Percentiles rank a stretch among this genome's conserved stretches.
Conservation (phyloP, 2,113 vertebrate species). For the Corythaeola cristata region DNA sequence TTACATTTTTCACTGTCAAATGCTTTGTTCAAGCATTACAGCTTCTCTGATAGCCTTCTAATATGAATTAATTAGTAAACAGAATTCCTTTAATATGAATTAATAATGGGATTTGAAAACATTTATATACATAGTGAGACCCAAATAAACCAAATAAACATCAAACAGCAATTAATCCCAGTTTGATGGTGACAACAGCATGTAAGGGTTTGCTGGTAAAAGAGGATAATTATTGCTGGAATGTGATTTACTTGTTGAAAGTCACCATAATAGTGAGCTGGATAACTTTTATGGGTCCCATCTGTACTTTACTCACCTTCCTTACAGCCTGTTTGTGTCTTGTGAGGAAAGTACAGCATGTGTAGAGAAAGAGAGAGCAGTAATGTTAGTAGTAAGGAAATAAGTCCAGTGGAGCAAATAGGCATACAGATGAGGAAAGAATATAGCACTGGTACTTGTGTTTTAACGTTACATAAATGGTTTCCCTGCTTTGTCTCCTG, state of each 20-base stretch:
- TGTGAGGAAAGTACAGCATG: not conserved
- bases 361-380: not conserved
- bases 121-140: not conserved
- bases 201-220: not conserved
- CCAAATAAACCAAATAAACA: not conserved
- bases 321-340: not conserved
- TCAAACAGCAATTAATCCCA: not conserved
- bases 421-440: not conserved
- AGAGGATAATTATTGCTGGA: not conserved
- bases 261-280: not conserved
- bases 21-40: not conserved
- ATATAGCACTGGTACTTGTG: fast-evolving
- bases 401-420: not conserved
- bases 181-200: not conserved
- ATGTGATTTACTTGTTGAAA: conserved; percentile 6
- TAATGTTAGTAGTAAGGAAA: not conserved
- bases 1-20: not conserved
- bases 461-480: not conserved
- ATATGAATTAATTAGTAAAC: not conserved
- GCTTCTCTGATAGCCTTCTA: not conserved
- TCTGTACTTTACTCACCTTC: not conserved
- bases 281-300: not conserved
- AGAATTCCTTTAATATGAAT: not conserved
- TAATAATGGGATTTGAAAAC: not conserved
- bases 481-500: not conserved